Conservation (phyloP, 2,888 invertebrate species). For the Lacanobia wlatinum region DNA sequence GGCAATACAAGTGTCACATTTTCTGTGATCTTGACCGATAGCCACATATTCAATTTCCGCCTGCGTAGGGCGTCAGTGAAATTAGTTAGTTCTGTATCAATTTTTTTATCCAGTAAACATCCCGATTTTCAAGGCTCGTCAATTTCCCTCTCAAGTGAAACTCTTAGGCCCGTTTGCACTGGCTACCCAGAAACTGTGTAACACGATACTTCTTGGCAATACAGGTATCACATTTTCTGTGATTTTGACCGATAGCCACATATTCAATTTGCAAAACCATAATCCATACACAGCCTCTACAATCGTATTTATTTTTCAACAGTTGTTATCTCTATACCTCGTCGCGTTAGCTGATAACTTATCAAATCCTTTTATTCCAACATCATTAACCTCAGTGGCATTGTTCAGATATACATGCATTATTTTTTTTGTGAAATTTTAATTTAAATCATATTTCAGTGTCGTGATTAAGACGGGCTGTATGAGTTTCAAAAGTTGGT, state of each 20-base stretch:
- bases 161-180: too few relatives aligned
- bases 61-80: too few relatives aligned
- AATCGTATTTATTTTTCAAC: background rate
- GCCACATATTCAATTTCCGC: background rate
- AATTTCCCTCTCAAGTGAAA: too few relatives aligned
- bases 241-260: background rate
- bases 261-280: background rate
- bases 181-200: too few relatives aligned
- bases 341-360: conserved; percentile 13
- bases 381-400: conserved; percentile 15
- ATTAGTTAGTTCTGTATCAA: too few relatives aligned
- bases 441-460: background rate
- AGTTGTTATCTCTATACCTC: conserved; percentile 11
- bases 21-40: background rate
- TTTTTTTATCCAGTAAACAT: too few relatives aligned
- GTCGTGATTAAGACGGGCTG: background rate
- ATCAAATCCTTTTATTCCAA: conserved; percentile 17
- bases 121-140: too few relatives aligned
- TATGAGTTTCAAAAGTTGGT: background rate
- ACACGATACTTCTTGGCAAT: too few relatives aligned
- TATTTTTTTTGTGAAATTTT: conserved; percentile 7
- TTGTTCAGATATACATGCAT: background rate
- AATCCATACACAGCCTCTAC: background rate
- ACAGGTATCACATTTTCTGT: background rate
- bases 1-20: too few relatives aligned